Evolutionary conservation across 2,113 vertebrate species (phyloP), one percentile per base, ranked within the genome.

Genomic region (Dicentrarchus labrax): DNA sequence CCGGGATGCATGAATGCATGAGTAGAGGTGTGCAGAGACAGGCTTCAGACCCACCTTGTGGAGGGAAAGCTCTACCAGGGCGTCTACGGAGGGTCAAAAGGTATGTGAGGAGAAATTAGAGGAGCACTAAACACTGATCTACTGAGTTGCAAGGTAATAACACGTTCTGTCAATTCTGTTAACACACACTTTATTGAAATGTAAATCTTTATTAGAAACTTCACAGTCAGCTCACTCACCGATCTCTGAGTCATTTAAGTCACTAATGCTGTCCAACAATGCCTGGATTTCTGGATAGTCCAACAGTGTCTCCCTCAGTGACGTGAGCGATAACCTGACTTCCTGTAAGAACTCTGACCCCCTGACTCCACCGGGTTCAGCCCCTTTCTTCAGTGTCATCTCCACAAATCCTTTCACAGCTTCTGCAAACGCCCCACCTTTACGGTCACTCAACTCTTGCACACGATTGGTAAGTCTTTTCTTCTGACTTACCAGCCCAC

Each of bases 21-120:
- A 77, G 90, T 97, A 97, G 59, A 98, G 92, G 70, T 92, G 90
- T 0, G 92, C 22, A 38, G 91, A 90, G 61, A 97, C 73, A 0
- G 97, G 97, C 51, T 95, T 97, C 73, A 98, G 92, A 1, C 97
- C 92, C 50, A 96, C 96, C 82, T 96, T 96, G 91, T 96, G 97
- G 47, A 98, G 51, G 39, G 96, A 94, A 0, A 91, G 76, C 88
- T 98, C 97, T 24, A 98, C 73, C 73, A 96, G 81, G 0, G 86
- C 83, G 72, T 96, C 97, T 97, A 76, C 3, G 59, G 50, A 76
- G 13, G 15, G 22, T 39, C 1, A 8, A 45, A 59, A 51, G 10
- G 2, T 17, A 61, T 0, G 15, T 7, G 11, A 56, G 22, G n/a
- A 51, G 30, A 62, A 45, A 66, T 73, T 39, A 78, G 7, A 59